These are phyloP conservation scores for Alces alces DNA, from an alignment of 2,113 vertebrate species.

Conservation along the genomic window DNA sequence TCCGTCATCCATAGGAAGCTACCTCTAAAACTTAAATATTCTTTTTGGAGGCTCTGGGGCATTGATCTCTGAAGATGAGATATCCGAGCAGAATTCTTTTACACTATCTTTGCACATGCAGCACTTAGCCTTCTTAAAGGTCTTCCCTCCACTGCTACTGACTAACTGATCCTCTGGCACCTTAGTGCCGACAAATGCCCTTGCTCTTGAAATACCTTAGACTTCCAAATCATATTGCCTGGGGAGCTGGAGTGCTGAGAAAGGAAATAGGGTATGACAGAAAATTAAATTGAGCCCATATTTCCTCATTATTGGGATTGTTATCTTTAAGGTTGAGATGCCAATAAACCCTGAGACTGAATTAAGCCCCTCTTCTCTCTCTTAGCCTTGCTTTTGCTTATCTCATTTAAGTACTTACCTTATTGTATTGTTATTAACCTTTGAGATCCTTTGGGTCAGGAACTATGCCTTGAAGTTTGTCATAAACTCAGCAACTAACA, in stretches of 20 bases:
- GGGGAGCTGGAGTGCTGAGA: background rate
- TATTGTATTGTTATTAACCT: background rate
- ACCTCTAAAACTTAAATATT: background rate
- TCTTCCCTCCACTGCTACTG: background rate
- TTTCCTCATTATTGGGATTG: conserved; percentile 16
- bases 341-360: background rate
- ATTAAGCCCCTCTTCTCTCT: background rate
- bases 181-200: background rate
- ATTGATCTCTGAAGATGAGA: conserved; percentile 3
- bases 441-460: background rate
- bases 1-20: background rate
- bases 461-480: background rate
- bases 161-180: background rate
- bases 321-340: conserved; percentile 14
- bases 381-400: background rate
- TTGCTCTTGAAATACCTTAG: conserved; percentile 37
- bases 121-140: conserved; percentile 4
- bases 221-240: conserved; percentile 8
- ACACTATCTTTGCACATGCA: background rate
- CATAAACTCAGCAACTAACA: background rate
- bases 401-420: background rate
- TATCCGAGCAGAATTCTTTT: conserved; percentile 18
- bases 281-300: conserved; percentile 10
- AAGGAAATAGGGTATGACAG: conserved; percentile 2
- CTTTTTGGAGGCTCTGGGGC: background rate